phyloP scores from a whole-genome alignment of 37 sponge, comb jelly and placozoan species.

The Hormiphora californensis region DNA sequence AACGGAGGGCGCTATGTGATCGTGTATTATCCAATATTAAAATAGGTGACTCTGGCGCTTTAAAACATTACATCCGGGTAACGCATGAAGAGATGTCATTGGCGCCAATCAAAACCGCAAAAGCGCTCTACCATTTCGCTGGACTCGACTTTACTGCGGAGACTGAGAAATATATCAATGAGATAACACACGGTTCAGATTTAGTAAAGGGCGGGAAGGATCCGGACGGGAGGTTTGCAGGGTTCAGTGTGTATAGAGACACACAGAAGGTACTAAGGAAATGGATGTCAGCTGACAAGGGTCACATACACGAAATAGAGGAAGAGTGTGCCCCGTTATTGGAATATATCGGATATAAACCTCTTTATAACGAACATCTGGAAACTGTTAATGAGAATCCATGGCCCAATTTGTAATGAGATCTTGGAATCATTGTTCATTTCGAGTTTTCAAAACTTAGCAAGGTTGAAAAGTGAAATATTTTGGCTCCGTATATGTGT shows the following conservation, averaged over 20 bases:
- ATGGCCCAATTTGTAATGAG: not conserved
- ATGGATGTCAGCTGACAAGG: not conserved
- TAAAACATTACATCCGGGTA: not conserved
- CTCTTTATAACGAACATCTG: not conserved
- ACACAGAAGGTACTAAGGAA: not conserved
- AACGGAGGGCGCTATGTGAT: not conserved
- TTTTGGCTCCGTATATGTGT: too few species aligned
- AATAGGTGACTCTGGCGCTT: constrained; percentile 11
- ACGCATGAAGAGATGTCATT: constrained; percentile 27
- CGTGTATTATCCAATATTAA: not conserved
- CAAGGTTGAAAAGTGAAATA: too few species aligned
- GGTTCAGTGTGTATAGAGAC: constrained; percentile 24
- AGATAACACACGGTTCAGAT: not conserved
- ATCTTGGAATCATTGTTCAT: too few species aligned
- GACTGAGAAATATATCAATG: not conserved
- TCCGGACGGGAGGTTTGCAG: constrained; percentile 16
- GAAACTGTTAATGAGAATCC: not conserved
- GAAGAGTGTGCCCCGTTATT: not conserved
- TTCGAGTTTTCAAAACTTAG: too few species aligned
- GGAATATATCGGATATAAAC: not conserved
- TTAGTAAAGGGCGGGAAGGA: constrained; percentile 17
- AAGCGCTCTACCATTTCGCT: not conserved
- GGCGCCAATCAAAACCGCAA: not conserved
- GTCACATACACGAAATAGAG: constrained; percentile 8
- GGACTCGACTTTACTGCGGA: not conserved